Base-by-base conservation (phyloP, 2,113 vertebrate genomes). In the Pampusana beccarii region DNA sequence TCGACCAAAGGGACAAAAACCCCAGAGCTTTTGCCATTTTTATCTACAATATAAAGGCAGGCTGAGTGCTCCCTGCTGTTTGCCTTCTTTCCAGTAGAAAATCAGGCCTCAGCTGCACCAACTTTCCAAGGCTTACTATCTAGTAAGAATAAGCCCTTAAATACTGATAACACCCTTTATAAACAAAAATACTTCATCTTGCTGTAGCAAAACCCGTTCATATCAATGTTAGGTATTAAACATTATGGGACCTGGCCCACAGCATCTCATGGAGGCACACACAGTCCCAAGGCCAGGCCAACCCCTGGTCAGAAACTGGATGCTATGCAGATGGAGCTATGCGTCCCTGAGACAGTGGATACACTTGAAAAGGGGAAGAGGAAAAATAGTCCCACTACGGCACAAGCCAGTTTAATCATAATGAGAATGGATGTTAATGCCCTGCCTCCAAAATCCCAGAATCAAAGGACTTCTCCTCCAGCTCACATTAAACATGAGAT, bases 171-270 rank as follows among this genome's bases (percentile, higher is more conserved):
- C 5, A 38, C 5, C 9, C 28, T 67, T 36, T 46, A 51, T 24
- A 78, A 73, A 66, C 11, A 15, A 16, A 88, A 66, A 46, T 6
- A 7, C 11, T 69, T 77, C 6, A 44, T 5, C n/a, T 80, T 0
- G 0, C 56, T 42, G 5, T 31, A 65, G 36, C 34, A 9, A 90
- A 88, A 46, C 38, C 65, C 60, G 14, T 7, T 57, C 3, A 0
- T 34, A 46, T 46, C 31, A 62, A 5, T 3, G 1, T 17, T 2
- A 14, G 20, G 50, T 31, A 53, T 33, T 40, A 61, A 86, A 77
- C 25, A 31, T 0, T 1, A 69, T 9, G 11, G 6, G 34, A 67
- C 21, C 8, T 7, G 5, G 19, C 21, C 44, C 6, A 7, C 42
- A 53, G 80, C 3, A 8, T 19, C 69, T 87, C 50, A 46, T 3